Evolutionary conservation across 2,888 invertebrate genomes (phyloP), one percentile per base, ranked within the genome.

Genomic region (Mesodorylaimus sp.): DNA sequence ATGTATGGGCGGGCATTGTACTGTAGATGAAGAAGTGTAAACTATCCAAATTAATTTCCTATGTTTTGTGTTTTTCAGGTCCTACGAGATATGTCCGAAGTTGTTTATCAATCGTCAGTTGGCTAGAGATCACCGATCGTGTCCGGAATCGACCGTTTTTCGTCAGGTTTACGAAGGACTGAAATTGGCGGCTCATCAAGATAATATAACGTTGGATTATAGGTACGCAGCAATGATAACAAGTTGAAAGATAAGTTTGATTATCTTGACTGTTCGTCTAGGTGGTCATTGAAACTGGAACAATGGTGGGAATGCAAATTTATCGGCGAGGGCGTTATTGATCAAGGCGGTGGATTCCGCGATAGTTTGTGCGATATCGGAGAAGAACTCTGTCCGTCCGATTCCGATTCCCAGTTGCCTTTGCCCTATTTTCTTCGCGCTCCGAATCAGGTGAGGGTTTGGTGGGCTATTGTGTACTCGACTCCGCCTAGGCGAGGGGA

Each of bases 251-350:
- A 32, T 32, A 32, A 32, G 16, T 32, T 32, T 16, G 32, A 16
- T 32, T 32, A 32, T 32, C 7, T 10, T 10, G 7, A 10, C 10
- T 32, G 7, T 32, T 32, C 32, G 16, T 28, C 5, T 52, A 66
- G 67, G 50, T 67, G 66, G 66, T 59, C 64, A 3, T 50, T 56
- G 19, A 58, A 62, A 32, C 58, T 61, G 55, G 65, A 66, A 45
- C 68, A 68, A 56, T 68, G 68, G 68, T 68, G 68, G 68, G 67
- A 68, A 53, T 68, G 68, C 57, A 67, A 67, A 56, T 68, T 68
- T 55, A 48, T 67, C 36, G 63, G 62, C 7, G 68, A 68, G 52
- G 67, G 68, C 3, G 66, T 68, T 51, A 68, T 67, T 36, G 68
- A 68, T 54, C 68, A 68, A 55, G 68, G 68, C 1, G 68, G 66